phyloP scores from a whole-genome alignment of 2,797 vertebrate species.

The Coreius guichenoti region DNA sequence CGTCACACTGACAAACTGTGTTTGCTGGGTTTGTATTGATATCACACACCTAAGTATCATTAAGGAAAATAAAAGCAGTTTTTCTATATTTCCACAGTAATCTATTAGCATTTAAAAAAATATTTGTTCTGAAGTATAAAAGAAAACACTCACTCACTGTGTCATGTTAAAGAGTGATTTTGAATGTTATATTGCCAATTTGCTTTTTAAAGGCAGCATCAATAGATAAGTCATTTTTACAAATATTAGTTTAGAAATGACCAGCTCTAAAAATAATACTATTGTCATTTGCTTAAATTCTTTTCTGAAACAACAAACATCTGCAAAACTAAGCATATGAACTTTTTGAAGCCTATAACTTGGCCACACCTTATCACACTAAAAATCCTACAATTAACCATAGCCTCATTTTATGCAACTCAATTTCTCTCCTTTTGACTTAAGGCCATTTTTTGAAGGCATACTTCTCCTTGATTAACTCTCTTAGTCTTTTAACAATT shows the following conservation, averaged over 20 bases:
- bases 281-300: neutral
- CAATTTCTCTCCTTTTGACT: conserved; percentile 11
- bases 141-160: neutral
- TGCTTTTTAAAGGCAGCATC: neutral
- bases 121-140: neutral
- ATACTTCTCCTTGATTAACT: conserved; percentile 25
- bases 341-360: neutral
- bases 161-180: neutral
- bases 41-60: neutral
- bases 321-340: neutral
- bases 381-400: neutral
- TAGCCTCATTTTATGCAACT: conserved; percentile 24
- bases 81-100: neutral
- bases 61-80: neutral
- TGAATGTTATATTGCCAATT: neutral
- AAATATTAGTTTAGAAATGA: neutral
- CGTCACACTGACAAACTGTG: no score
- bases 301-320: neutral
- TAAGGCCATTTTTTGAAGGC: conserved; percentile 9
- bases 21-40: no score
- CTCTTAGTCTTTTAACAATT: conserved; percentile 18
- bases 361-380: neutral
- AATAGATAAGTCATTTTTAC: neutral
- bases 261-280: neutral
- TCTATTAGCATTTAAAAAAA: neutral